Evolutionary conservation across 2,888 invertebrate genomes (phyloP).

Genomic region (Aphodius sticticus): DNA sequence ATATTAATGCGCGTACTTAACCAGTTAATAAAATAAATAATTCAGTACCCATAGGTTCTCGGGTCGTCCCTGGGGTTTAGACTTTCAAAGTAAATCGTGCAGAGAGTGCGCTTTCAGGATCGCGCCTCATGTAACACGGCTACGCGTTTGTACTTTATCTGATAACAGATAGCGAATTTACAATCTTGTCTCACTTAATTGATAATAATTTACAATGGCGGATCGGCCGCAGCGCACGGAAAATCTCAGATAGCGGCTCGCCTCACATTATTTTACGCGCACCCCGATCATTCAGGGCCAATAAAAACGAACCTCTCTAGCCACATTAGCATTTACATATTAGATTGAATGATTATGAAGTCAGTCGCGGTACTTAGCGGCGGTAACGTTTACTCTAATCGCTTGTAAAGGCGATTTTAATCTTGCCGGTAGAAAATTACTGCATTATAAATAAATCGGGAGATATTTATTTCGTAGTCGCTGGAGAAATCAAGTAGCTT

Average conservation of each 20-base stretch:
- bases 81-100: neutral
- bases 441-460: neutral
- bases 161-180: slow-evolving; percentile 33
- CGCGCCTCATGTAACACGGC: neutral
- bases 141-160: slow-evolving; percentile 25
- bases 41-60: neutral
- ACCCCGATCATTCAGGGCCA: too few species aligned
- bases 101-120: neutral
- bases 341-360: slow-evolving; percentile 17
- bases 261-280: too few species aligned
- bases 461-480: neutral
- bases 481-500: neutral
- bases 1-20: neutral
- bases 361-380: slow-evolving; percentile 1
- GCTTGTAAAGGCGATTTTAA: slow-evolving; percentile 22
- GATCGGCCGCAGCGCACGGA: slow-evolving; percentile 22
- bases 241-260: neutral
- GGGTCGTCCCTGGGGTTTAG: neutral
- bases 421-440: neutral
- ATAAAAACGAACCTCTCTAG: too few species aligned
- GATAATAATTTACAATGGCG: slow-evolving; percentile 33
- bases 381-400: slow-evolving; percentile 21
- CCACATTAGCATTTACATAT: slow-evolving; percentile 20
- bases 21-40: neutral
- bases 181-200: slow-evolving; percentile 35